Base-by-base conservation (phyloP, 1,140 invertebrate species). In the Sesamia nonagrioides region DNA sequence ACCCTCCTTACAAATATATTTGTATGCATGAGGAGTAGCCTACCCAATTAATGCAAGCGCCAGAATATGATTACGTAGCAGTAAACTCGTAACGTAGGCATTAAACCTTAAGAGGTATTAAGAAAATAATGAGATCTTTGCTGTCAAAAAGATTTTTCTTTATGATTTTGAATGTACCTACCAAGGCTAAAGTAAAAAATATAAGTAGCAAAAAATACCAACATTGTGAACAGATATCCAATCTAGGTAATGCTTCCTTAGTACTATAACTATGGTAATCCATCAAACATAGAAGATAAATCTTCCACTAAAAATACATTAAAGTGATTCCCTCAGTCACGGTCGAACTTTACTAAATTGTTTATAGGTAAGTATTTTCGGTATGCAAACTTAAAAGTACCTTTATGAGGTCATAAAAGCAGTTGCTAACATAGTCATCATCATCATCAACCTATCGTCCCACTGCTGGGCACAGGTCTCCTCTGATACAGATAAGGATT, bases 221-320 rank as follows among this genome's bases (percentile, higher is more conserved):
- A 56, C 2, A 40, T 8, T 6, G 6, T 6, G 9, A 0, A 56
- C 54, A 54, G 50, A 54, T 33, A n/a, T 61, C 60, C 17, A 40
- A 63, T 37, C 35, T 42, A 63, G 60, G n/a, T 40, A 63, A 63
- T 63, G n/a, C 60, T 11, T 58, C 40, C 60, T 63, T 9, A 42
- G 60, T 63, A 37, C 60, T 58, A 58, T 58, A 11, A 66, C 9
- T 11, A 66, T 35, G 15, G 8, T 40, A 18, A 66, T 66, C 37
- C 42, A 66, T 66, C 61, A 66, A 66, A 9, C 35, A 9, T 21
- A 21, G 42, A 66, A 66, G 37, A 63, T 42, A 17, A 42, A 42
- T 42, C 37, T 21, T 58, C 27, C 9, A 18, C 17, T 42, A 21
- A 8, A 42, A 42, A 9, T n/a, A 42, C 37, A 61, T 37, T 40